A percentile compares a stretch with the other conserved stretches of the same genome.
Conservation (phyloP, 2,888 invertebrate genomes). For the Eupithecia dodoneata region DNA sequence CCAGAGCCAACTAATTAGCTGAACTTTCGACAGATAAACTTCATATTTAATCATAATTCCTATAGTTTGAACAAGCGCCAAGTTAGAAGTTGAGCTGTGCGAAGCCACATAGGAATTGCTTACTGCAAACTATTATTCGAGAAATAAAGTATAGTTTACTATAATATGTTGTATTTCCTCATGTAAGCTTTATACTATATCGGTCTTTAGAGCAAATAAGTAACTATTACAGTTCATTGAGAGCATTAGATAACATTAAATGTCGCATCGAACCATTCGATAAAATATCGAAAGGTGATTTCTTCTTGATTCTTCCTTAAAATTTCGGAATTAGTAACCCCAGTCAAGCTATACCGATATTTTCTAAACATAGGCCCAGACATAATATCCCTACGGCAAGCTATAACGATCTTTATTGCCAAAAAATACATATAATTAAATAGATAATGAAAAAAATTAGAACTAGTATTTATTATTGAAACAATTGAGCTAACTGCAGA, state of each 20-base stretch:
- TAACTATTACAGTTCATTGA: too few relatives aligned
- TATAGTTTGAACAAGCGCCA: slow-evolving; percentile 45
- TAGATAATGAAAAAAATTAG: too few relatives aligned
- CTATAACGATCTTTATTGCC: too few relatives aligned
- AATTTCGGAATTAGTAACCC: not conserved
- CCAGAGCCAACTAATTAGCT: slow-evolving; percentile 43
- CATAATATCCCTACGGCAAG: too few relatives aligned
- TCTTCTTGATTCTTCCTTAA: not conserved
- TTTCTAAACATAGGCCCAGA: too few relatives aligned
- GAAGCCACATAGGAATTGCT: slow-evolving; percentile 44
- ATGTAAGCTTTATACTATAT: not conserved
- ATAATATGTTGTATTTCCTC: not conserved
- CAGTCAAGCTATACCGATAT: not conserved
- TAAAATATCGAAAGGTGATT: not conserved
- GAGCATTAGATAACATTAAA: not conserved
- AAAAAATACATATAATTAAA: too few relatives aligned
- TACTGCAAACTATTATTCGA: slow-evolving; percentile 4
- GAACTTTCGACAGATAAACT: slow-evolving; percentile 45
- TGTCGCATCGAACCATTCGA: not conserved
- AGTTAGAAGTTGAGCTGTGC: slow-evolving; percentile 57
- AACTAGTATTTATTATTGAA: too few relatives aligned
- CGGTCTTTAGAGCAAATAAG: too few relatives aligned
- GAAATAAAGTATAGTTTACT: not conserved
- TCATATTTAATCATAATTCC: slow-evolving; percentile 50
- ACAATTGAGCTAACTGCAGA: too few relatives aligned